These are phyloP conservation scores for Fregetta grallaria DNA, from an alignment of 2,113 vertebrate genomes.

Conservation along the genomic window DNA sequence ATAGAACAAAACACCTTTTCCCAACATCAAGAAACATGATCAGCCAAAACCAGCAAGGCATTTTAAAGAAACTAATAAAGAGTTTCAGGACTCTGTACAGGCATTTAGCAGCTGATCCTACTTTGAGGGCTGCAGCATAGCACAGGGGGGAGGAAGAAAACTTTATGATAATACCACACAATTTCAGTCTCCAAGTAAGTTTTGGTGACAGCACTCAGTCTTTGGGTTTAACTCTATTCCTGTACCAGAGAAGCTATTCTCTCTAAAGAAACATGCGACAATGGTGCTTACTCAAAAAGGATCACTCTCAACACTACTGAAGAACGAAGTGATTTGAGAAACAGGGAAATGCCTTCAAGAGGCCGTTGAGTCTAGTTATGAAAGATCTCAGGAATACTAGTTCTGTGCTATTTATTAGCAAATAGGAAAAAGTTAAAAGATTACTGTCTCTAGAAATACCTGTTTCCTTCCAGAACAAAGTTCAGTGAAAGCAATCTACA, in stretches of 20 bases:
- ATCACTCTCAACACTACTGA: neutral
- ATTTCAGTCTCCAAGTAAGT: neutral
- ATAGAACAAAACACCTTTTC: neutral
- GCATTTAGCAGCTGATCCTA: neutral
- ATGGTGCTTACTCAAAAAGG: neutral
- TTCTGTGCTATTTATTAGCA: neutral
- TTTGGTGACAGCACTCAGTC: neutral
- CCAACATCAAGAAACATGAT: neutral
- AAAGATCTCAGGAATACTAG: neutral
- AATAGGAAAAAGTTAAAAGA: neutral
- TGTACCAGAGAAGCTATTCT: neutral
- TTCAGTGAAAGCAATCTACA: neutral
- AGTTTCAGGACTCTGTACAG: neutral
- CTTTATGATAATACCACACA: neutral
- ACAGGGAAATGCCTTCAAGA: neutral
- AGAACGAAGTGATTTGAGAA: neutral
- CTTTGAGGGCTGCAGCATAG: rapidly evolving
- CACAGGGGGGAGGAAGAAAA: neutral
- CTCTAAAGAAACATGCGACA: neutral
- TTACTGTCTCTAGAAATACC: neutral
- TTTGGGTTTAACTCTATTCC: neutral
- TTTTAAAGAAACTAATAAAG: neutral
- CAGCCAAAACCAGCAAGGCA: neutral
- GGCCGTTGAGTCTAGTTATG: neutral
- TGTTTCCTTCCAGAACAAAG: neutral